These are phyloP conservation scores for Parasteatoda lunata DNA, from an alignment of 2,888 invertebrate genomes.

Conservation along the genomic window DNA sequence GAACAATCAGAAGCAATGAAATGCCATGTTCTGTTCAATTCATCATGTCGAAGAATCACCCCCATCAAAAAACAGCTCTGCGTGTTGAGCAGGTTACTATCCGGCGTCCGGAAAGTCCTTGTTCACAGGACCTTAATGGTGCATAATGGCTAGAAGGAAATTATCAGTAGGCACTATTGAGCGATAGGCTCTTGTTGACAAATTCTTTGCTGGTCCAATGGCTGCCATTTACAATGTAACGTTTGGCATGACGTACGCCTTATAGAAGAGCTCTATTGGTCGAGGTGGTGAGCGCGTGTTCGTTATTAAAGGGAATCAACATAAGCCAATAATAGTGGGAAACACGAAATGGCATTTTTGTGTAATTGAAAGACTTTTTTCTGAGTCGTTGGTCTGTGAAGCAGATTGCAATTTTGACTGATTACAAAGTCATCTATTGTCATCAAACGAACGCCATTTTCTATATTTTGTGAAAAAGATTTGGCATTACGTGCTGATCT, in stretches of 20 bases:
- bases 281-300: background rate
- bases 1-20: background rate
- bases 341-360: background rate
- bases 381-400: background rate
- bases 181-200: background rate
- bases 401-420: background rate
- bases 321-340: background rate
- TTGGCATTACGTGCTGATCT: too few relatives aligned
- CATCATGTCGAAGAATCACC: background rate
- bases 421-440: too few relatives aligned
- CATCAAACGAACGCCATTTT: too few relatives aligned
- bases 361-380: background rate
- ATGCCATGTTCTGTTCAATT: background rate
- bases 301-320: background rate
- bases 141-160: background rate
- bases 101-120: background rate
- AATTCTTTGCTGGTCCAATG: background rate
- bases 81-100: background rate
- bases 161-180: background rate
- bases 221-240: background rate
- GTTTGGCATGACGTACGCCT: too few relatives aligned
- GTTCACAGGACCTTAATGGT: background rate
- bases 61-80: background rate
- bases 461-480: too few relatives aligned
- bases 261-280: background rate